These are phyloP conservation scores for Lymantria dispar DNA, from an alignment of 2,888 invertebrate genomes.

Conservation along the genomic window DNA sequence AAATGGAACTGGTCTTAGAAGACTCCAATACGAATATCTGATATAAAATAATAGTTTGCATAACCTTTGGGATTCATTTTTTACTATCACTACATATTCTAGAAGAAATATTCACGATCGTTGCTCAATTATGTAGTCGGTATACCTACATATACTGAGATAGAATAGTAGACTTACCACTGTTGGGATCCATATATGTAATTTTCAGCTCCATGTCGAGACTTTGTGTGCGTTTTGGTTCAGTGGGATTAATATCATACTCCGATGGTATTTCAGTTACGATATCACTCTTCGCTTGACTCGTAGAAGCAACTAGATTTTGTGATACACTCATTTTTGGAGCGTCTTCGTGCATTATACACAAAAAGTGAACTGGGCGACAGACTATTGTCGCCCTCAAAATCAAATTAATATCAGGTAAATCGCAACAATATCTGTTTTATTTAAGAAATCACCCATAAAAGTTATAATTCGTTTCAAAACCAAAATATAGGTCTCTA, in stretches of 20 bases:
- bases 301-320: constrained; percentile 85
- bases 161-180: constrained; percentile 71
- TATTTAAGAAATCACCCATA: constrained; percentile 83
- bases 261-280: constrained; percentile 69
- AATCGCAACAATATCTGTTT: constrained; percentile 73
- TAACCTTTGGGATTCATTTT: no score
- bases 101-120: no score
- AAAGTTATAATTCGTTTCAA: constrained; percentile 59
- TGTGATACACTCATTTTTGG: constrained; percentile 86
- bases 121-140: no score
- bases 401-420: constrained; percentile 59
- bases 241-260: constrained; percentile 69
- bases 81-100: no score
- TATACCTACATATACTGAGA: no score
- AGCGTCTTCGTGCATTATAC: constrained; percentile 86
- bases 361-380: constrained; percentile 70
- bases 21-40: constrained; percentile 52
- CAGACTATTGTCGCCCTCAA: constrained; percentile 49
- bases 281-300: constrained; percentile 74
- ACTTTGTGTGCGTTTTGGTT: constrained; percentile 73
- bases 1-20: constrained; percentile 38
- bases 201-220: constrained; percentile 84
- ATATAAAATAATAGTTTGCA: background rate
- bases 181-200: constrained; percentile 82
- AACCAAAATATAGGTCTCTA: constrained; percentile 92